Evolutionary conservation across 2,888 invertebrate species (phyloP).

Genomic region (Seladonia tumulorum): DNA sequence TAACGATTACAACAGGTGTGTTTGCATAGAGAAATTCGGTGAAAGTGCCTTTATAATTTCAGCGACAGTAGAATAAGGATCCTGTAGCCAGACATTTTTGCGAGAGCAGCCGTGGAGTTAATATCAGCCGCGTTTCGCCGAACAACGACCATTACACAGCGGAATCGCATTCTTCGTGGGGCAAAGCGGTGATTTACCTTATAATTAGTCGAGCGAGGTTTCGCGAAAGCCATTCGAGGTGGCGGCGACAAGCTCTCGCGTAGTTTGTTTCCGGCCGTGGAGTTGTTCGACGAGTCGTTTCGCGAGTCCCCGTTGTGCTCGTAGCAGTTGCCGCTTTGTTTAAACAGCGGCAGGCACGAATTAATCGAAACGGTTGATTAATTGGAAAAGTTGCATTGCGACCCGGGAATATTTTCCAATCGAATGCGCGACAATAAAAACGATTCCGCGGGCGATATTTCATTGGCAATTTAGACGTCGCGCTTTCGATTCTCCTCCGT

Average conservation of each 20-base stretch:
- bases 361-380: constrained; percentile 39
- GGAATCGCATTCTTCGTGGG: background rate
- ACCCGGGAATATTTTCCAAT: background rate
- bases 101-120: background rate
- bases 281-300: background rate
- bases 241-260: constrained; percentile 16
- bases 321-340: background rate
- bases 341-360: background rate
- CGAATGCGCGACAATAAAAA: background rate
- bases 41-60: background rate
- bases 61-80: background rate
- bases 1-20: too few species aligned
- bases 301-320: background rate
- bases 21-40: background rate
- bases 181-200: constrained; percentile 7
- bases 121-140: background rate
- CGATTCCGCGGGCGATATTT: background rate
- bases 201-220: background rate
- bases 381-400: constrained; percentile 25
- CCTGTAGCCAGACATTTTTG: background rate
- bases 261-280: background rate
- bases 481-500: background rate
- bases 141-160: background rate
- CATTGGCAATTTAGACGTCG: constrained; percentile 12
- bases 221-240: constrained; percentile 10